Base-by-base conservation (phyloP, 2,113 vertebrate species). In the Alligator mississippiensis region DNA sequence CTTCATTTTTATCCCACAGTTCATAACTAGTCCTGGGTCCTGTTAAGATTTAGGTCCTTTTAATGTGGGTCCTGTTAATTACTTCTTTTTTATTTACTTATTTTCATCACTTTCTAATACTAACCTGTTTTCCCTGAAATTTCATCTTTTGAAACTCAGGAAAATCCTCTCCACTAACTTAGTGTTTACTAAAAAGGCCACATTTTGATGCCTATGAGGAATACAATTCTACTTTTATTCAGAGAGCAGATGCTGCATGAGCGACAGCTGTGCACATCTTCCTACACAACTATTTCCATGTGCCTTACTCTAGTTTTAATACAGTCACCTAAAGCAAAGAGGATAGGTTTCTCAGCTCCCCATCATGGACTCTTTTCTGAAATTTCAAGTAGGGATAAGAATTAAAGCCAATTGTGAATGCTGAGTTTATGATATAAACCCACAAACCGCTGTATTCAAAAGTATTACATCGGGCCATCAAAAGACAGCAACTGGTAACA, bases 401-500 rank as follows among this genome's bases (percentile, higher is more conserved):
- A 72, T 87, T 85, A 19, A n/a, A 16, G 18, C 60, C 34, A 77
- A 89, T 63, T 70, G 14, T 70, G 11, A 16, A 16, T 4, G 2
- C 2, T 0, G 5, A 9, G 6, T 4, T 85, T 0, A 0, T 14
- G 28, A 7, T 59, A 57, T 15, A 58, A 80, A 13, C n/a, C 3
- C 30, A 64, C 1, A 0, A 47, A 55, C 4, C 58, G 0, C 5
- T 57, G 16, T 77, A 34, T 38, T 47, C 19, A 70, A 38, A 38
- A 11, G 15, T 22, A 78, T 76, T 92, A 83, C 30, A 81, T 91
- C 34, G 55, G 70, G n/a, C 34, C 89, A 9, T 62, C 78, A 68
- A 80, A 81, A 76, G 54, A 54, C 12, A 59, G 30, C 61, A 90
- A 86, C 15, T 27, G 34, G 11, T 11, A 24, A 11, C 24, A 74